Conservation (phyloP, 1,140 invertebrate genomes). For the Plodia interpunctella region DNA sequence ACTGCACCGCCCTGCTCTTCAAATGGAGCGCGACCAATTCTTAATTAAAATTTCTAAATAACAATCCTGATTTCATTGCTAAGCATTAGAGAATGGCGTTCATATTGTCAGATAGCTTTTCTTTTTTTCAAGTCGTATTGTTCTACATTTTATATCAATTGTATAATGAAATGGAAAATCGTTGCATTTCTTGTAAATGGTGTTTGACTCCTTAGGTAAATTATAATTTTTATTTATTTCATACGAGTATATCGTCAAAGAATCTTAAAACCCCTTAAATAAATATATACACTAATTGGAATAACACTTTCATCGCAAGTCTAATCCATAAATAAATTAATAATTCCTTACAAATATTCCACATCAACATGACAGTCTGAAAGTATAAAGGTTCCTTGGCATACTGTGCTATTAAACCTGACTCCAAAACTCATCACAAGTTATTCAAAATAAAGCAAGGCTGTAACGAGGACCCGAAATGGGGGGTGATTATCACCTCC, state of each 20-base stretch:
- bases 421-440: conserved; percentile 9
- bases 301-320: too few relatives aligned
- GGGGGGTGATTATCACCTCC: conserved; percentile 45
- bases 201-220: too few relatives aligned
- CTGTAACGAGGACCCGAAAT: conserved; percentile 35
- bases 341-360: too few relatives aligned
- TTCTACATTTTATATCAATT: too few relatives aligned
- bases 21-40: conserved; percentile 54
- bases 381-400: conserved; percentile 5
- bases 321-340: too few relatives aligned
- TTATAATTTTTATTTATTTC: too few relatives aligned
- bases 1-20: conserved; percentile 27
- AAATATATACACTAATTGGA: too few relatives aligned
- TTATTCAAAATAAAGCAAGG: conserved; percentile 32
- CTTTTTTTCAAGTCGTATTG: too few relatives aligned
- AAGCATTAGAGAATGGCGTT: conserved; percentile 15
- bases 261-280: too few relatives aligned
- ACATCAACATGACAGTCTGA: background rate
- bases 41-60: conserved; percentile 58
- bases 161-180: too few relatives aligned
- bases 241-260: too few relatives aligned
- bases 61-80: conserved; percentile 15
- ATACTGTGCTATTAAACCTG: conserved; percentile 10
- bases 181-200: too few relatives aligned
- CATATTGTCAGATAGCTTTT: background rate